Evolutionary conservation across 2,797 vertebrate species (phyloP), one percentile per base, ranked within the genome.

Genomic region (Gouania willdenowi): DNA sequence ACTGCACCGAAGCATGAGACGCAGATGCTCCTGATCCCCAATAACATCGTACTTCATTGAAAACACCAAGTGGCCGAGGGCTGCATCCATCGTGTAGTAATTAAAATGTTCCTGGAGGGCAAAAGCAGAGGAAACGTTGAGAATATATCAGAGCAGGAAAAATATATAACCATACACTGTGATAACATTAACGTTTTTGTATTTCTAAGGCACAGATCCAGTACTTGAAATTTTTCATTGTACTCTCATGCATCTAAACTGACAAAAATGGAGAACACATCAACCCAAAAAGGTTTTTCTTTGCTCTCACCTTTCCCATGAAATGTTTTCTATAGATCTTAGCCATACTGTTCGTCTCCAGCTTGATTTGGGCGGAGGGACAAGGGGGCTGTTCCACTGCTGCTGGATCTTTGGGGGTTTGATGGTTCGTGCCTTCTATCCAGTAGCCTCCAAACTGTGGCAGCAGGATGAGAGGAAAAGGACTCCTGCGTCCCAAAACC

Each of bases 361-460:
- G 89, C 63, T 92, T 94, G 26, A 90, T 73, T 13, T 90, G 87
- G 46, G 85, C 63, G 0, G 89, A 36, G 0, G 91, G 81, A 0
- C 89, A 91, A 0, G 79, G 82, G 4, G 75, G 36, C 0, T 79
- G 87, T 2, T 91, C 88, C 0, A 83, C 67, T 15, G 93, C 91
- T 0, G 87, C 82, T 5, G 79, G 47, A 12, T 73, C 83, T 41
- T 78, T 90, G 10, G 92, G 71, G n/a, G n/a, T n/a, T 33, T 94
- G 88, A 4, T 98, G 95, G 75, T 97, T 98, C 75, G 90, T 97
- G 26, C 95, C 95, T 72, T 98, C 95, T 1, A 98, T 98, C 95
- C 95, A 98, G 85, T 97, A 98, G 43, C 95, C 95, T 45, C 95
- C 95, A 2, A 98, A 98, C 83, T 98, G 95, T 1, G 95, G 95